A percentile compares a stretch with the other conserved stretches of the same genome.
These are phyloP conservation scores for Chironomus striatipennis DNA, from an alignment of 1,140 invertebrate species.

Conservation along the genomic window DNA sequence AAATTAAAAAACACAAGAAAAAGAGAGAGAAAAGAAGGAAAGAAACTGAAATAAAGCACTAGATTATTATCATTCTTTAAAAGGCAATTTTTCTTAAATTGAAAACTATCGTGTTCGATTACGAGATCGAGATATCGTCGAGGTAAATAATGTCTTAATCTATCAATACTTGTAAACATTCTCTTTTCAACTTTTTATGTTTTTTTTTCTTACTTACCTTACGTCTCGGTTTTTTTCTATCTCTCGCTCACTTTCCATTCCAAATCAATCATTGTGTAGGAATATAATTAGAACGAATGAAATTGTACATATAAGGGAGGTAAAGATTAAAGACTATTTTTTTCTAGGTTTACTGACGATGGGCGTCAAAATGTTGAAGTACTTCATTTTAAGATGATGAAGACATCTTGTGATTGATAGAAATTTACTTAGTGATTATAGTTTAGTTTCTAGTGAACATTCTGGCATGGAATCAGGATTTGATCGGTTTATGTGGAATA, in stretches of 20 bases:
- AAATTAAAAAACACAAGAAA: too few relatives aligned
- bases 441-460: too few relatives aligned
- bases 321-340: too few relatives aligned
- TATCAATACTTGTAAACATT: conserved; percentile 14
- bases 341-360: too few relatives aligned
- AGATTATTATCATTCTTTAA: conserved; percentile 15
- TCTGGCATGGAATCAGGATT: too few relatives aligned
- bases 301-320: not conserved
- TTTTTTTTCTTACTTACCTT: not conserved
- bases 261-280: conserved; percentile 2
- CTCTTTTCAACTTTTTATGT: not conserved
- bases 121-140: not conserved
- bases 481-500: too few relatives aligned
- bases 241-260: not conserved
- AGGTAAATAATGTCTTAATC: conserved; percentile 9
- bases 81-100: conserved; percentile 14
- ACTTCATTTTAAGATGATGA: too few relatives aligned
- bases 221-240: not conserved
- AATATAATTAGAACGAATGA: conserved; percentile 9
- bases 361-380: too few relatives aligned
- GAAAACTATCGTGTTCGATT: conserved; percentile 8
- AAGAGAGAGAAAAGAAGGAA: not conserved
- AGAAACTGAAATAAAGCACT: not conserved
- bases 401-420: too few relatives aligned
- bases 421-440: too few relatives aligned